Conservation (phyloP, 2,888 invertebrate species). For the Athrips mouffetella region DNA sequence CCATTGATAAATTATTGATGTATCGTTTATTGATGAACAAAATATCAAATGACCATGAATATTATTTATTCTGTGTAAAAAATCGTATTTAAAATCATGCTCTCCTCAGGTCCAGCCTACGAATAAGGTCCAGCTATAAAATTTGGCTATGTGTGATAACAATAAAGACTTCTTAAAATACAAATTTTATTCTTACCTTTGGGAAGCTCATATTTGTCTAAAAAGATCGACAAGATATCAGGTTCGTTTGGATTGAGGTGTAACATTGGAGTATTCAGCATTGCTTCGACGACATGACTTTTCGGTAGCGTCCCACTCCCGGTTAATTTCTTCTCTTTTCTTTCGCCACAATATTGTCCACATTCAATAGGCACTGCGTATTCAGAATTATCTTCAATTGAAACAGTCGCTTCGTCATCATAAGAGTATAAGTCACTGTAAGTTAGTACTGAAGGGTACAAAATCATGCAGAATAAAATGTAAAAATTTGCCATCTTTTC, state of each 20-base stretch:
- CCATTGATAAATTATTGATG: no score
- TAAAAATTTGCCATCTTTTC: background rate
- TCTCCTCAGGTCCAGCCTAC: no score
- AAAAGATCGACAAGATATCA: slow-evolving; percentile 47
- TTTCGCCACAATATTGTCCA: slow-evolving; percentile 33
- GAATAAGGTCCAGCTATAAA: no score
- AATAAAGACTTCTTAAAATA: no score
- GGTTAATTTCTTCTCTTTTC: slow-evolving; percentile 34
- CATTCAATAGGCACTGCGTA: slow-evolving; percentile 41
- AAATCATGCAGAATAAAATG: slow-evolving; percentile 6
- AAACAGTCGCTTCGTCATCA: slow-evolving; percentile 33
- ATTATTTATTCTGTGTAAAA: no score
- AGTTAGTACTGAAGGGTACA: background rate
- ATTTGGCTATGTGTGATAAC: no score
- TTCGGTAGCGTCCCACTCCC: slow-evolving; percentile 24
- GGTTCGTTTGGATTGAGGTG: slow-evolving; percentile 39
- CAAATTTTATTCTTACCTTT: slow-evolving; percentile 42
- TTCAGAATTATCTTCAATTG: slow-evolving; percentile 34
- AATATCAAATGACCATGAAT: no score
- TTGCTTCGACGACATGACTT: slow-evolving; percentile 53
- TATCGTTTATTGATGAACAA: no score
- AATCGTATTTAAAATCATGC: no score
- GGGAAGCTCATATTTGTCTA: slow-evolving; percentile 57
- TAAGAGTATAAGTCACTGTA: slow-evolving; percentile 19
- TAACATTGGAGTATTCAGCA: slow-evolving; percentile 49